Evolutionary conservation across 2,888 invertebrate genomes (phyloP), one percentile per base, ranked within the genome.

Genomic region (Elysia crispata): DNA sequence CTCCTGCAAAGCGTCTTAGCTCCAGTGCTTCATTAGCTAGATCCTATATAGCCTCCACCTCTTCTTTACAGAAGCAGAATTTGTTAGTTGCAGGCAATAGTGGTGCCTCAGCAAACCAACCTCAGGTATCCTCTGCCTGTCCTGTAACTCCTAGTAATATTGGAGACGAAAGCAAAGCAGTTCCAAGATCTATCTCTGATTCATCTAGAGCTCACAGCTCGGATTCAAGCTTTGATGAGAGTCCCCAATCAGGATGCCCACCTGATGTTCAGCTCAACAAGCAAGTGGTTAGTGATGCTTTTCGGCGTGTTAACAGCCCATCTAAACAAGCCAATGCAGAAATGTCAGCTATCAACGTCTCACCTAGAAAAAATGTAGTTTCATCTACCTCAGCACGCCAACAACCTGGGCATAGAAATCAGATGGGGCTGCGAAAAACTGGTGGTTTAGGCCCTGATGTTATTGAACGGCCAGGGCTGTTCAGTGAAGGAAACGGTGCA

Each of bases 211-310:
- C 69, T 57, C 57, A 79, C 54, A 79, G 79, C 74, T 79, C 79
- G n/a, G 79, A 79, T 41, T 79, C 79, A 23, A 79, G 79, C 50
- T 79, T 79, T 66, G 79, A 79, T 18, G 79, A 79, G 1, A 60
- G 60, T 60, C n/a, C 23, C 20, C 41, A 41, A 11, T 41, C 41
- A 41, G 49, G 41, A 18, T 49, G 33, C 8, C 33, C 41, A 15
- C 11, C 1, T 54, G 54, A 31, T 13, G 30, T n/a, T 1, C 18
- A 64, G 8, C 41, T 79, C 15, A 74, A 49, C 54, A 49, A 66
- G 62, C 73, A 79, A 15, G 73, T 62, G 66, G 64, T 79, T 20
- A 73, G 62, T 25, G 50, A 73, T 41, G 72, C 79, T 50, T 79
- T 79, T 50, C 20, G 60, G 28, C 76, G 54, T 20, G 50, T 76